phyloP scores from a whole-genome alignment of 1,140 invertebrate genomes.

The Brachionus plicatilis region DNA sequence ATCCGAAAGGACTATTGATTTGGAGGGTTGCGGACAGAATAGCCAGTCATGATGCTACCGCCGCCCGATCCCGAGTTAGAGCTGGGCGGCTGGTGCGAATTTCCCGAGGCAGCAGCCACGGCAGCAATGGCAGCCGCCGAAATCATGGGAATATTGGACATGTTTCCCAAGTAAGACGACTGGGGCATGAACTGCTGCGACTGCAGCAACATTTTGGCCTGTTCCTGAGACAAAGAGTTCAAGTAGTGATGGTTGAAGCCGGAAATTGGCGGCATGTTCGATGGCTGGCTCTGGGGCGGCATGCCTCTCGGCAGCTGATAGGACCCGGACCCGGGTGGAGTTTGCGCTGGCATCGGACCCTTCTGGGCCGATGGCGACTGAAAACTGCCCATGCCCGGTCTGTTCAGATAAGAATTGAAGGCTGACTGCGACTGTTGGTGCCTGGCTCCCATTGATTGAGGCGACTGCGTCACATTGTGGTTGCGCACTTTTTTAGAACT shows the following conservation, averaged over 20 bases:
- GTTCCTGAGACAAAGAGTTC: background rate
- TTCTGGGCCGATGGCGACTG: conserved; percentile 2
- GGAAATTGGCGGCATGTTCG: background rate
- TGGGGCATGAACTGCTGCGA: background rate
- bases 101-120: background rate
- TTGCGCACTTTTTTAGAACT: conserved; percentile 2
- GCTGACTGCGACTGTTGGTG: background rate
- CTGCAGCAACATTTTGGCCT: conserved; percentile 1
- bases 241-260: background rate
- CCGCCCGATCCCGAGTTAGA: background rate
- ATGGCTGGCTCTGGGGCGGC: background rate
- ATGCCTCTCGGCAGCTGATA: background rate
- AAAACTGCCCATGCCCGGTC: background rate
- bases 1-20: background rate
- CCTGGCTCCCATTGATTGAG: background rate
- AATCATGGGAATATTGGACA: background rate
- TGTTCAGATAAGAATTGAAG: background rate
- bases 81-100: background rate
- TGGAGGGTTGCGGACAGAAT: background rate
- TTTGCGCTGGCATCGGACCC: background rate
- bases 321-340: background rate
- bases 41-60: conserved; percentile 10
- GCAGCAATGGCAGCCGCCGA: background rate
- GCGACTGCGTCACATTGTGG: background rate
- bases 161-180: background rate